These are phyloP conservation scores for Diceros bicornis DNA, from an alignment of 2,797 vertebrate genomes.

Conservation along the genomic window DNA sequence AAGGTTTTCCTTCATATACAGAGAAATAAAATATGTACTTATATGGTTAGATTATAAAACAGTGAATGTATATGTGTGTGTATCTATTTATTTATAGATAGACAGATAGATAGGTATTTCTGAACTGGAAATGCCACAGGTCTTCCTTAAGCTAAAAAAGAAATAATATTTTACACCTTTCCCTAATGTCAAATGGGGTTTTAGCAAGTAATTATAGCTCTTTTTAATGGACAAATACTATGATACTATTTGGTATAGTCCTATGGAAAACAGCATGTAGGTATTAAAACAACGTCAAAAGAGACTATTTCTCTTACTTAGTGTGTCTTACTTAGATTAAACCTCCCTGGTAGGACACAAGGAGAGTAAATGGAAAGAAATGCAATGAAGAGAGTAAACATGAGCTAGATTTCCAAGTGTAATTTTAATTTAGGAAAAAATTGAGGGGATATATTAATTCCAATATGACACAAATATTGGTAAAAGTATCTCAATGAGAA, in stretches of 20 bases:
- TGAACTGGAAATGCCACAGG: not conserved
- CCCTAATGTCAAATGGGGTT: not conserved
- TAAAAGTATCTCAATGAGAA: not conserved
- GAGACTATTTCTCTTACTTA: not conserved
- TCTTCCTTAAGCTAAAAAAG: conserved; percentile 42
- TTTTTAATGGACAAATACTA: not conserved
- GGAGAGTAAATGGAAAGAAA: not conserved
- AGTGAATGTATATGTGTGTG: not conserved
- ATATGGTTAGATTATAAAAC: not conserved
- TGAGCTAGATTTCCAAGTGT: not conserved
- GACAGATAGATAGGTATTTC: not conserved
- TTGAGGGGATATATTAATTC: not conserved
- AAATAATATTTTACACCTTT: conserved; percentile 46
- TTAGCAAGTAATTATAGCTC: conserved; percentile 38
- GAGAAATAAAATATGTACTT: conserved; percentile 3
- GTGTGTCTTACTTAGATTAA: not conserved
- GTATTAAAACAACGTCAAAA: conserved; percentile 4
- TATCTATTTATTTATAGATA: not conserved
- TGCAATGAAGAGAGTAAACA: not conserved
- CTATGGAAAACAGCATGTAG: not conserved
- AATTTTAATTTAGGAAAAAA: conserved; percentile 35
- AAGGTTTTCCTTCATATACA: conserved; percentile 9
- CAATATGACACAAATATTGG: not conserved
- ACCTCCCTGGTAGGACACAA: not conserved
- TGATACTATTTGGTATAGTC: not conserved